Evolutionary conservation across 2,797 vertebrate genomes (phyloP).

Genomic region (Muscicapa striata): DNA sequence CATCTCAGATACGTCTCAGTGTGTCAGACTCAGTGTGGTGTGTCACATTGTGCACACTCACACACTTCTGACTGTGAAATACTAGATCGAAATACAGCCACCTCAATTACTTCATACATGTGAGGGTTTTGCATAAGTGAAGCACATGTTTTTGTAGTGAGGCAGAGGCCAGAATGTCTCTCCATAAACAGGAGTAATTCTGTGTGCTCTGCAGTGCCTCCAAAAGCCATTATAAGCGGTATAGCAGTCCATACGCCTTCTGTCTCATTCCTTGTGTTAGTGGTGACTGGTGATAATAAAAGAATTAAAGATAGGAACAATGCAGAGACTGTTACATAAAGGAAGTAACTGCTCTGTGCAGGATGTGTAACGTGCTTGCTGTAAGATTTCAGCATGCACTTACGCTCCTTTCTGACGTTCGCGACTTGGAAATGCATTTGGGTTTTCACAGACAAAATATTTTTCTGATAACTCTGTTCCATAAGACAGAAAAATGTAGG

Average conservation of each 20-base stretch:
- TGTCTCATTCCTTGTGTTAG: neutral
- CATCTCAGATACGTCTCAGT: neutral
- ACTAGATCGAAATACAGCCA: neutral
- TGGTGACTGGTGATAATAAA: neutral
- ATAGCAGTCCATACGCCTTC: neutral
- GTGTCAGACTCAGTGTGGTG: neutral
- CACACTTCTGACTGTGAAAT: neutral
- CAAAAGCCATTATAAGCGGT: neutral
- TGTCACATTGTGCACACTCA: neutral
- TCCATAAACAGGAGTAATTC: neutral
- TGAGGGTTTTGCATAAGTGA: neutral
- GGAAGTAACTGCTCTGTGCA: neutral
- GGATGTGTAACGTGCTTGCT: neutral
- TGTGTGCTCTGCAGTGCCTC: neutral
- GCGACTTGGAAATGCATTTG: neutral
- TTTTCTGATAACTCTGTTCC: neutral
- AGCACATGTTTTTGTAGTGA: neutral
- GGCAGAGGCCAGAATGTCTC: neutral
- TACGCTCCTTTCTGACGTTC: neutral
- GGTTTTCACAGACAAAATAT: neutral
- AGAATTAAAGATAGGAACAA: constrained; percentile 5
- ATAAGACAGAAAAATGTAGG: neutral
- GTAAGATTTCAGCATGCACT: neutral
- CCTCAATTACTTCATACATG: neutral
- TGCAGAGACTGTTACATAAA: neutral